Evolutionary conservation across 2,888 invertebrate species (phyloP).

Genomic region (Xanthia togata): DNA sequence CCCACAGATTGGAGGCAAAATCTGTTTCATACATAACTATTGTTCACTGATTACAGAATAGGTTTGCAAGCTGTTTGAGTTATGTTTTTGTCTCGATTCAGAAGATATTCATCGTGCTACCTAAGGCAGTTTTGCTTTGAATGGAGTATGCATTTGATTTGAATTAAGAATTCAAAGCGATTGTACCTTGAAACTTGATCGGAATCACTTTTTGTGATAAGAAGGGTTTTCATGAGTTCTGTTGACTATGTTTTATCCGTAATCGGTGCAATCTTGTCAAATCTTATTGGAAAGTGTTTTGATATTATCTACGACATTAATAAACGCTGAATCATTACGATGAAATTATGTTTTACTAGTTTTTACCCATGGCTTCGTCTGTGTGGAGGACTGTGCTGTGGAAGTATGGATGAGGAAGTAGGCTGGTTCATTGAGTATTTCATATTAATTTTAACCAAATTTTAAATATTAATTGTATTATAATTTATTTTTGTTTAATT

Average conservation of each 20-base stretch:
- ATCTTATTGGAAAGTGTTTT: background rate
- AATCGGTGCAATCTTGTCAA: background rate
- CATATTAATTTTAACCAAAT: background rate
- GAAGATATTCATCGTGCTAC: conserved; percentile 27
- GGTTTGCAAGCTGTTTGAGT: conserved; percentile 36
- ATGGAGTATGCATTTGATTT: conserved; percentile 44
- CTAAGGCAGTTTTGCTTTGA: conserved; percentile 15
- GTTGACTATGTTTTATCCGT: too few relatives aligned
- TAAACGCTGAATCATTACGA: too few relatives aligned
- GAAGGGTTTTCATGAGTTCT: background rate
- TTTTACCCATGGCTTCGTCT: background rate
- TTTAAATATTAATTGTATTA: background rate
- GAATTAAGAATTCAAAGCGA: conserved; percentile 2
- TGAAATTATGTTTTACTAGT: background rate
- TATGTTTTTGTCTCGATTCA: conserved; percentile 32
- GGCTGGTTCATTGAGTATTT: background rate
- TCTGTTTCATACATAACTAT: conserved; percentile 33
- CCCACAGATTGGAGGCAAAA: conserved; percentile 23
- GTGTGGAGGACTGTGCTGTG: background rate
- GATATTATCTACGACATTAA: background rate
- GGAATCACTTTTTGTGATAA: background rate
- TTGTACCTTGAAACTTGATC: background rate
- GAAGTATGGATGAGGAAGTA: background rate
- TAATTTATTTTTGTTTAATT: too few relatives aligned
- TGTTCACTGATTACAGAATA: conserved; percentile 53